Evolutionary conservation across 2,888 invertebrate genomes (phyloP).

Genomic region (Alentia gelatinosa): DNA sequence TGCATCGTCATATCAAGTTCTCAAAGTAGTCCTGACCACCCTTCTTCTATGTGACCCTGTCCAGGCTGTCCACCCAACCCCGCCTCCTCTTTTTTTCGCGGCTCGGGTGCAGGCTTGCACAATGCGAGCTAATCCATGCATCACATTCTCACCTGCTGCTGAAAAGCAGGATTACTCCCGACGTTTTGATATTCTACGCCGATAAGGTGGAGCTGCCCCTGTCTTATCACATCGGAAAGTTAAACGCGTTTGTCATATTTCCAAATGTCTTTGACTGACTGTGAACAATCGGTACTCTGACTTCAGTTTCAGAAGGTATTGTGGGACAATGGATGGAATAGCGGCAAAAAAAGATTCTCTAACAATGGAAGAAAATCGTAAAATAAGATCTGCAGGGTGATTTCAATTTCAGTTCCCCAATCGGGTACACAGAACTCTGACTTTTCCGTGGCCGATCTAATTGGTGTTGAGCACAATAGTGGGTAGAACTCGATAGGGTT

Average conservation of each 20-base stretch:
- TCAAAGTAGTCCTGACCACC: no score
- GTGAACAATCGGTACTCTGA: neutral
- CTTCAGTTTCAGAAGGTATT: neutral
- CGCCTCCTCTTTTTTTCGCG: neutral
- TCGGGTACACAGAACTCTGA: neutral
- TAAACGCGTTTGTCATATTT: conserved; percentile 18
- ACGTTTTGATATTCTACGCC: neutral
- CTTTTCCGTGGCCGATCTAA: conserved; percentile 24
- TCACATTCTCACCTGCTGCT: neutral
- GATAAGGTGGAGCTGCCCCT: neutral
- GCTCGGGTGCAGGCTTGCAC: no score
- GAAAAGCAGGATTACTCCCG: neutral
- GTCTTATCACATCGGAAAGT: neutral
- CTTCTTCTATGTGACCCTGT: no score
- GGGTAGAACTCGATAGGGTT: neutral
- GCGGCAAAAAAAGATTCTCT: neutral
- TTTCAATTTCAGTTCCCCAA: neutral
- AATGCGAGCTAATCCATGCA: neutral
- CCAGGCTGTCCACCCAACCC: no score
- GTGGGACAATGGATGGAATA: neutral
- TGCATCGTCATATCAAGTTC: no score
- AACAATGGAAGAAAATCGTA: conserved; percentile 10
- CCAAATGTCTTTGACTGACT: neutral
- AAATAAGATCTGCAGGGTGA: neutral
- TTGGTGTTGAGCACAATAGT: conserved; percentile 5